Conservation (phyloP, 2,797 vertebrate species). For the Myioborus melanocephalus region DNA sequence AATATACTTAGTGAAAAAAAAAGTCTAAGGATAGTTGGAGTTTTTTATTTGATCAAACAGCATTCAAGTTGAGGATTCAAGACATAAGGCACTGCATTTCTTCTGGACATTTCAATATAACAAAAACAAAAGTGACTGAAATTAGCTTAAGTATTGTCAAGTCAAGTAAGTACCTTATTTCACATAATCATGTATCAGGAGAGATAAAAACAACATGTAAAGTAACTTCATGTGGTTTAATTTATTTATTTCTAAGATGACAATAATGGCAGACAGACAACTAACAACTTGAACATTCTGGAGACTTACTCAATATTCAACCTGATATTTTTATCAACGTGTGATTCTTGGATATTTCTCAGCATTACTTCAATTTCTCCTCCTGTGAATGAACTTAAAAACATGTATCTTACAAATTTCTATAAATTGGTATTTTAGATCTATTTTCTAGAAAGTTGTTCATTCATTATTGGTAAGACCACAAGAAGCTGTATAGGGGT, state of each 20-base stretch:
- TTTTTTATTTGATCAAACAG: background rate
- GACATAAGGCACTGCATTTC: background rate
- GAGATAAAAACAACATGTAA: background rate
- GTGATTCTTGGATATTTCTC: background rate
- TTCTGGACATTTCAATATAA: background rate
- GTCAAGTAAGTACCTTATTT: background rate
- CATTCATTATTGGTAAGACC: background rate
- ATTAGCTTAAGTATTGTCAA: background rate
- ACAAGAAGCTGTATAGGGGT: background rate
- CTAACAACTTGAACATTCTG: background rate
- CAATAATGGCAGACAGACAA: background rate
- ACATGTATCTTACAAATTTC: background rate
- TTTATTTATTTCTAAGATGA: background rate
- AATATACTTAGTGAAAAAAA: background rate
- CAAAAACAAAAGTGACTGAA: background rate
- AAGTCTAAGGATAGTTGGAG: background rate
- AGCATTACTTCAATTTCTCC: background rate
- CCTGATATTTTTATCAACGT: background rate
- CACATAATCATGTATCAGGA: background rate
- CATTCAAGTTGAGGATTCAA: background rate
- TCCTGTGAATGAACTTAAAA: background rate
- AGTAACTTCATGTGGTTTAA: accelerated
- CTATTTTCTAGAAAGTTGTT: background rate
- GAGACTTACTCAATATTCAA: background rate
- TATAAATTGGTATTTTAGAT: background rate